Evolutionary conservation across 2,797 vertebrate species (phyloP), one percentile per base, ranked within the genome.

Genomic region (Decapterus maruadsi): DNA sequence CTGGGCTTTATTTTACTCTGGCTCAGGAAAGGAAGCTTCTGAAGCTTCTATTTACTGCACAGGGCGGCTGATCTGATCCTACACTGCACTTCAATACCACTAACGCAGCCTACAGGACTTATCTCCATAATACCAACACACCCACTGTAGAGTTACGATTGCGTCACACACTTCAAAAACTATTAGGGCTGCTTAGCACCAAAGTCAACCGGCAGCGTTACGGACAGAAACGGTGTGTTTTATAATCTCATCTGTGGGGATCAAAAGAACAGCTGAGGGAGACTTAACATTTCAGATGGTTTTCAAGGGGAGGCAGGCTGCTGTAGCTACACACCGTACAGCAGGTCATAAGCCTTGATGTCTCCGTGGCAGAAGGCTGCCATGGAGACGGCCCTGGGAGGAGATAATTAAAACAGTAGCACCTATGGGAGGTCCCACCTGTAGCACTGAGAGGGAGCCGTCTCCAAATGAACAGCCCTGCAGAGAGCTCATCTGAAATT

Each of bases 351-450:
- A n/a, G 45, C 55, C 69, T 56, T 56, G 42, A 20, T 64, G 77
- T 78, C 68, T 83, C 16, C 20, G 70, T 50, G 75, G 81, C 76
- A 87, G 62, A 80, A 69, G 66, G 82, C 80, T 83, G 84, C 90
- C 79, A 87, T 89, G 74, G 86, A 85, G 89, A 93, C 65, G 42
- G 73, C 83, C 90, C 81, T 73, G 68, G 86, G 93, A 94, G 88
- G 88, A 87, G 85, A 88, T 94, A 92, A 96, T 96, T 95, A 95
- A 95, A 95, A 95, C 78, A 86, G 88, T 83, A 85, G 84, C 92
- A 89, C 92, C 89, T 85, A 75, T 83, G 92, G 90, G 93, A 93
- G 78, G 71, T 72, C 81, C 81, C 85, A 91, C 86, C 83, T 81
- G 75, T 68, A 83, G 75, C 72, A 58, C 66, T 19, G 56, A 60